Conservation (phyloP, 1,140 invertebrate genomes). For the Prorops nasuta region DNA sequence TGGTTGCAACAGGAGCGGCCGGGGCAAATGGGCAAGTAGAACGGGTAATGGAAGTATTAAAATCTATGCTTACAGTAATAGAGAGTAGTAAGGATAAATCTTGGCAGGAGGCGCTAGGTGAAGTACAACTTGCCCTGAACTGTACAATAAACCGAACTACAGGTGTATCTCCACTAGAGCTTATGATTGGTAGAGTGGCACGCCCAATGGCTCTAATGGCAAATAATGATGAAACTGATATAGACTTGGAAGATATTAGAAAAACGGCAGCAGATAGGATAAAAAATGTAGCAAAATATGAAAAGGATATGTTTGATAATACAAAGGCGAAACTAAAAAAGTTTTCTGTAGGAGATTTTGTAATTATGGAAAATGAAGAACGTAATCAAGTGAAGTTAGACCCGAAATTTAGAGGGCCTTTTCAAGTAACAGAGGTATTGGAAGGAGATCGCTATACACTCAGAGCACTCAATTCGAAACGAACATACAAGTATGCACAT, state of each 20-base stretch:
- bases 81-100: neutral
- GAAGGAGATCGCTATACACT: slow-evolving; percentile 12
- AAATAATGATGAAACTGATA: neutral
- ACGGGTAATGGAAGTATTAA: neutral
- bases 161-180: neutral
- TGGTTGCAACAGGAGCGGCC: neutral
- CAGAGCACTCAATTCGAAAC: too few species aligned
- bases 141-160: neutral
- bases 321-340: slow-evolving; percentile 12
- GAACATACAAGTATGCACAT: slow-evolving; percentile 13
- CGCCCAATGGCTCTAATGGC: slow-evolving; percentile 29
- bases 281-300: neutral
- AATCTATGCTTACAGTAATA: neutral
- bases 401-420: slow-evolving; percentile 13
- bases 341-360: slow-evolving; percentile 16
- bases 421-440: slow-evolving; percentile 7
- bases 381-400: slow-evolving; percentile 19
- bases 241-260: neutral
- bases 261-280: neutral
- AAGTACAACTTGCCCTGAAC: slow-evolving; percentile 12
- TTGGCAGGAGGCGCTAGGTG: neutral
- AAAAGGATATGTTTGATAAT: slow-evolving; percentile 3
- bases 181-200: slow-evolving; percentile 2
- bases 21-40: neutral
- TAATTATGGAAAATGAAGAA: slow-evolving; percentile 20